Evolutionary conservation across 2,888 invertebrate genomes (phyloP).

Genomic region (Macaria notata): DNA sequence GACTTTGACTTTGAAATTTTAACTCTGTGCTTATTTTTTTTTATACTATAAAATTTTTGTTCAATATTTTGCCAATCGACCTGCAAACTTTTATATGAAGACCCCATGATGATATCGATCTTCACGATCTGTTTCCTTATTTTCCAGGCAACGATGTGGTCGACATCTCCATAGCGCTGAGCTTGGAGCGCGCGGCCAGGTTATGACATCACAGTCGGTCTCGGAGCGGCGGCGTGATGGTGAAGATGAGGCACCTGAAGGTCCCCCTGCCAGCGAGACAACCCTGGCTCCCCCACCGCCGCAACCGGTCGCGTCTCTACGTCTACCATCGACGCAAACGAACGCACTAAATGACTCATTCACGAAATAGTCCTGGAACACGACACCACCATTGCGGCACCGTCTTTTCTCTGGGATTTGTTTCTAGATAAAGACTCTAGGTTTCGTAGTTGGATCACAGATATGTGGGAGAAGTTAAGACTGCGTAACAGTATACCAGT

Average conservation of each 20-base stretch:
- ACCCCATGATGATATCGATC: too few relatives aligned
- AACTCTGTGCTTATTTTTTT: too few relatives aligned
- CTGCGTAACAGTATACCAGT: background rate
- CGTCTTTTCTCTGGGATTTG: too few relatives aligned
- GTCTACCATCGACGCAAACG: conserved; percentile 32
- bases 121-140: too few relatives aligned
- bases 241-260: conserved; percentile 34
- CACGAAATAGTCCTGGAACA: too few relatives aligned
- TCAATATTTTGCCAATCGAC: too few relatives aligned
- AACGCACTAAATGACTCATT: conserved; percentile 2
- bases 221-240: conserved; percentile 59
- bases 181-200: conserved; percentile 60
- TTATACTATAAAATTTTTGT: too few relatives aligned
- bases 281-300: conserved; percentile 53
- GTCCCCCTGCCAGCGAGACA: conserved; percentile 35
- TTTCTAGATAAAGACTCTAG: background rate
- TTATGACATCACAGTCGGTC: conserved; percentile 66
- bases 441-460: too few relatives aligned
- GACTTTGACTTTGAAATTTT: too few relatives aligned
- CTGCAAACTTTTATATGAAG: too few relatives aligned
- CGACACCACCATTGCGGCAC: too few relatives aligned
- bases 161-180: conserved; percentile 84
- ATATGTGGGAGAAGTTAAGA: background rate
- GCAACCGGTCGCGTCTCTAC: conserved; percentile 37
- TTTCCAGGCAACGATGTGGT: conserved; percentile 85